Conservation (phyloP, 2,113 vertebrate species). For the Puntigrus tetrazona region DNA sequence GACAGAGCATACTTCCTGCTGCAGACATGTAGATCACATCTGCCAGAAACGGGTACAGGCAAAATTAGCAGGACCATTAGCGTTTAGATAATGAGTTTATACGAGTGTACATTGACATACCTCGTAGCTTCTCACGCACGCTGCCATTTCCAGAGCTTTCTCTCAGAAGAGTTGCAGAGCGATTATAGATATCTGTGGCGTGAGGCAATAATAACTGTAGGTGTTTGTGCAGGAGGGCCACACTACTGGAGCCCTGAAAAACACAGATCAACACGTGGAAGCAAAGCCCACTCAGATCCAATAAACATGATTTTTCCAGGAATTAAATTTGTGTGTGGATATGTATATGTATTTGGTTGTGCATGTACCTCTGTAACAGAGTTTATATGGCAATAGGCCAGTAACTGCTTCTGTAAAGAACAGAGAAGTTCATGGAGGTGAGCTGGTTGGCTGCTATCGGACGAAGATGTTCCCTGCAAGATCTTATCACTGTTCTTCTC, state of each 20-base stretch:
- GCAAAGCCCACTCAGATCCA: background rate
- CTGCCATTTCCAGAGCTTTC: conserved; percentile 96
- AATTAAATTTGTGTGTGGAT: background rate
- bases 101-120: conserved; percentile 63
- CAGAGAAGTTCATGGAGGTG: conserved; percentile 96
- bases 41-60: conserved; percentile 61
- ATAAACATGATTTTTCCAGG: background rate
- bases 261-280: background rate
- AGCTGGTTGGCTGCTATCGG: conserved; percentile 95
- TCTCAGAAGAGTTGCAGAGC: conserved; percentile 87
- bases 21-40: conserved; percentile 96
- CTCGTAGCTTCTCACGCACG: conserved; percentile 90
- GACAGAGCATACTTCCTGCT: conserved; percentile 96
- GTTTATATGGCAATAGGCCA: conserved; percentile 96
- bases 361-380: conserved; percentile 84
- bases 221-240: conserved; percentile 96
- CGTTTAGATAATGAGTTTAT: background rate
- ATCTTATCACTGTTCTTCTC: conserved; percentile 99
- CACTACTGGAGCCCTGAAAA: conserved; percentile 91
- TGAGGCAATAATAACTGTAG: conserved; percentile 94
- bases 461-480: conserved; percentile 86
- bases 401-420: conserved; percentile 93
- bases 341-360: background rate
- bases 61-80: background rate
- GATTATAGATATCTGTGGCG: conserved; percentile 94